Base-by-base conservation (phyloP, 2,797 vertebrate species). In the Ctenochaetus hawaiiensis region DNA sequence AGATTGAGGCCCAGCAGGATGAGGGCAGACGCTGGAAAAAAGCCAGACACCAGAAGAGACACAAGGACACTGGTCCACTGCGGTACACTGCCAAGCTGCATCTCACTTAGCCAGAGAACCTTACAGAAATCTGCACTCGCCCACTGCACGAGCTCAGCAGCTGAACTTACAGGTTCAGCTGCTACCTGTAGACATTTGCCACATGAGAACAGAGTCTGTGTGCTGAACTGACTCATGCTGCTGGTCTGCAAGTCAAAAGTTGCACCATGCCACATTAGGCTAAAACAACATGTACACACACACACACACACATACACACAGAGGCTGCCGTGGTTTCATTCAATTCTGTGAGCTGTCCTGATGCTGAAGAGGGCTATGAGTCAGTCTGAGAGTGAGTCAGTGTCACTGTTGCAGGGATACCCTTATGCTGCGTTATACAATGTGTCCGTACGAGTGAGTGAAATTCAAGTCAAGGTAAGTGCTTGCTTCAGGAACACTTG, bases 61-160 rank as follows among this genome's bases (percentile, higher is more conserved):
- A 83, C 90, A 94, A 94, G 93, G 91, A 93, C 92, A 92, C 81
- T 22, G 74, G 84, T 70, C 82, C 86, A 89, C 88, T 92, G 91
- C 87, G 48, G 92, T 84, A 82, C 37, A 51, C 73, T 82, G 85
- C 81, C 88, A 89, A 82, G 67, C 82, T 86, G 80, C 84, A 62
- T 30, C 66, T 60, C 71, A 39, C 44, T 77, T 18, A 52, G 53
- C 78, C 59, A 61, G 62, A 82, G 56, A 59, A 53, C 47, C 77
- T 74, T 73, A 39, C 79, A 53, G 13, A 72, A 67, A 72, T 75
- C 72, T n/a, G 22, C 61, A 72, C 72, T 45, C 62, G 14, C 47
- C 51, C 66, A 44, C 62, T 5, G 53, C 53, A 65, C 22, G 2
- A 45, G 49, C 58, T 30, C 0, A 49, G 20, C 10, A 44, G 72